Evolutionary conservation across 92 coral and sea anemone genomes (phyloP), one percentile per base, ranked within the genome.

Genomic region (Muricea muricata): DNA sequence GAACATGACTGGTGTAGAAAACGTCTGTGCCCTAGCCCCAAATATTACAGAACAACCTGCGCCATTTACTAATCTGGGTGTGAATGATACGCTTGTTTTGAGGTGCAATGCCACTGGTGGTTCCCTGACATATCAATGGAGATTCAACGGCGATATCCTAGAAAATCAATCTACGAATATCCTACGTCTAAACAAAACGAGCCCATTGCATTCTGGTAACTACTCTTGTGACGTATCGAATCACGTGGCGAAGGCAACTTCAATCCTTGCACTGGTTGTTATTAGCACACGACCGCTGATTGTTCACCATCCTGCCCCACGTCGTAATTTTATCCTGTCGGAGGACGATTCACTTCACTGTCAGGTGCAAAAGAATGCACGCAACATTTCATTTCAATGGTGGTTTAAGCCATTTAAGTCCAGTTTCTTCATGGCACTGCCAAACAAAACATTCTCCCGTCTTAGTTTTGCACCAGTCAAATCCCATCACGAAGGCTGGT

Each of bases 21-120:
- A 87, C 29, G 86, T 85, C 65, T 92, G 94, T 78, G 94, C 91
- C 9, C 73, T 73, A 18, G 87, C 93, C 18, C 94, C 94, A 40
- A 86, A 78, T 55, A 86, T 92, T 2, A 86, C 94, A 33, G 33
- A 70, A 20, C 88, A 92, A 30, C 94, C 93, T 7, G 58, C 7
- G 18, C 52, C 89, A 23, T 80, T 86, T 26, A 81, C 86, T 65
- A 84, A 89, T 37, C 40, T 85, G 29, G 73, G 73, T 14, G 83
- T 14, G 6, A 91, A 92, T 12, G 70, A 89, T 24, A 31, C 92
- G n/a, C 72, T 92, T 0, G 79, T 28, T 31, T 73, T 92, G 30
- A 48, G 69, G 52, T 92, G 94, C 83, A 72, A 46, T 28, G 94
- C 94, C 0, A 39, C 56, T 5, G 83, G 85, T 18, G 81, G 75